Evolutionary conservation across 2,797 vertebrate genomes (phyloP), one percentile per base, ranked within the genome.

Genomic region (Enteromius mattozi): DNA sequence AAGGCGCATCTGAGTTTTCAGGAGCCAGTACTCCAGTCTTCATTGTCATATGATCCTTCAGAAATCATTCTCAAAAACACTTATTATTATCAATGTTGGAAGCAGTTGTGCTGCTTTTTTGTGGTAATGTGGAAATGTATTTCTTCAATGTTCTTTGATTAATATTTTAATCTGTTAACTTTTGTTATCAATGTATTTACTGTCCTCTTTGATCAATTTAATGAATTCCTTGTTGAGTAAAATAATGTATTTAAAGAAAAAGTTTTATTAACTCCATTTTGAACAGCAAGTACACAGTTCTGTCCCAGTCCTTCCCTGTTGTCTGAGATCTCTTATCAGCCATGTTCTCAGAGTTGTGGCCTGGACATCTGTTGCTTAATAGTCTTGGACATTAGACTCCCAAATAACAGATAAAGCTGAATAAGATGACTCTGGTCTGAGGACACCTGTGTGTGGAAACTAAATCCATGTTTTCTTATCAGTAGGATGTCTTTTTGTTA

Each of bases 371-470:
- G 80, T 47, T 83, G 72, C 70, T 70, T 33, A 51, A 86, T 56
- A 65, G 72, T 47, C 78, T 24, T 4, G 37, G 85, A 86, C 85
- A 63, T 75, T 68, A 84, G 83, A 88, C 84, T 86, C 71, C 51
- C 80, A 70, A 74, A 35, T 68, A 74, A 83, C 76, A 87, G 84
- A 87, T 86, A 80, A 61, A 56, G 1, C 63, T 80, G 49, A 81
- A 78, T 37, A 81, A 86, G 88, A 85, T 27, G 77, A 82, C 72
- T 69, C 75, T 84, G 81, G 80, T 85, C 82, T 83, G 54, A 80
- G 78, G 83, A 89, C 91, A 92, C 90, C 91, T 91, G 89, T 81
- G 69, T 78, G 45, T 37, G 89, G 89, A 91, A 92, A 92, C 85
- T 80, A 69, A 81, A 90, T 66, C 87, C 87, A 80, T 66, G 84